Evolutionary conservation across 2,113 vertebrate genomes (phyloP).

Genomic region (Sapajus apella): DNA sequence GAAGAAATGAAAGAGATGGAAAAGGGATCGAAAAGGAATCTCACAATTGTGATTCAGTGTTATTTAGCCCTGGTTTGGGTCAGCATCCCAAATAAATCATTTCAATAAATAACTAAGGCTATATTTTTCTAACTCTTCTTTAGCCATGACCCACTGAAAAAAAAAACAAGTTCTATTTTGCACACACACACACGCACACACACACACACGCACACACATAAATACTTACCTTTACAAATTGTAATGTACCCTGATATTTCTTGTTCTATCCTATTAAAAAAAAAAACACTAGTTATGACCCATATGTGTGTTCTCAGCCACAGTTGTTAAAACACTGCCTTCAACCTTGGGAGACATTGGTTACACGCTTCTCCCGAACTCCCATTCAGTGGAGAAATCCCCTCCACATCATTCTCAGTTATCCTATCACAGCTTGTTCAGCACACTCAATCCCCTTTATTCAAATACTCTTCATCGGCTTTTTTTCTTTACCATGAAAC

Average conservation of each 20-base stretch:
- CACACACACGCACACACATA: not conserved
- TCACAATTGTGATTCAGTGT: not conserved
- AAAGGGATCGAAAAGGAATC: not conserved
- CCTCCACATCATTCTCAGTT: not conserved
- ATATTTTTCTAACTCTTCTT: not conserved
- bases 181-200: not conserved
- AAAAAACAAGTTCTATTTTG: not conserved
- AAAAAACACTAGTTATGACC: not conserved
- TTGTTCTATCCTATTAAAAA: not conserved
- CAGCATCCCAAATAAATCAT: not conserved
- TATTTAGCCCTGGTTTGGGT: not conserved
- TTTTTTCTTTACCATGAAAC: slow-evolving; percentile 1
- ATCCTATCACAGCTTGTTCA: not conserved
- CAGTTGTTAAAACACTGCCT: slow-evolving; percentile 2
- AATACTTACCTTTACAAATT: not conserved
- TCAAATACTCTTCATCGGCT: not conserved
- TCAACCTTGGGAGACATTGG: not conserved
- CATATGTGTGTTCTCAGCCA: not conserved
- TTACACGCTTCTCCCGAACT: not conserved
- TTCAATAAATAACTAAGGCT: not conserved
- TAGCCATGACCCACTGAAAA: not conserved
- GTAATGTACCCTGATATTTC: not conserved
- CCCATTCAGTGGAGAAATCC: not conserved
- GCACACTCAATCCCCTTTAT: not conserved
- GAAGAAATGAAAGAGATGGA: not conserved